Base-by-base conservation (phyloP, 2,113 vertebrate genomes). In the Caretta caretta region DNA sequence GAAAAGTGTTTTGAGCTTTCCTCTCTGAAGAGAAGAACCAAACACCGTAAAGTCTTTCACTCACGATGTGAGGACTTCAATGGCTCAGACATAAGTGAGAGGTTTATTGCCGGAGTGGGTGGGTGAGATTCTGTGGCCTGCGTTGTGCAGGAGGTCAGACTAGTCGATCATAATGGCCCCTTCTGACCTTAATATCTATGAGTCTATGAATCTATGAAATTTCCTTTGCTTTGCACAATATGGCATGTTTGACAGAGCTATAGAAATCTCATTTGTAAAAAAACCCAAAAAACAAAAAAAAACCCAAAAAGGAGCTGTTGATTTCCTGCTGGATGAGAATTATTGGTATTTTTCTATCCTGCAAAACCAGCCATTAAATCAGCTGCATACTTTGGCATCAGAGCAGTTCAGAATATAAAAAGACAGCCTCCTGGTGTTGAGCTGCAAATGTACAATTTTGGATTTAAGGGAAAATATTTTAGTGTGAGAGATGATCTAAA, bases 261-360 rank as follows among this genome's bases (percentile, higher is more conserved):
- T 48, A 97, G 90, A 97, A 97, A 96, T 96, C 86, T 62, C 72
- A 87, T 93, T 87, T 96, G 92, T 38, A 16, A 19, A 69, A n/a
- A 53, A 6, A 42, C 4, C 42, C 42, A 42, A 95, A 92, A 95
- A 0, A 42, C 42, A 42, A 42, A 62, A 6, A 96, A 90, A 53
- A 6, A 42, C 2, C 42, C 42, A 5, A 95, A 92, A 94, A 0
- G 89, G 91, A 91, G 92, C 88, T 95, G 97, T 95, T 96, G 95
- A 96, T 97, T 97, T 97, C 96, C 96, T 97, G 97, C 96, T 96
- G 90, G 81, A 91, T 90, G 88, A 92, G 93, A 97, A 92, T 96
- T 97, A 97, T 92, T 97, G 95, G 95, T 93, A 82, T 95, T 93
- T 97, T 93, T 96, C 94, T 92, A 84, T 92, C 88, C 76, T 95